A percentile compares a stretch with the other conserved stretches of the same genome.
Evolutionary conservation across 1,140 invertebrate species (phyloP).

Genomic region (Gonatopus flavifemur): DNA sequence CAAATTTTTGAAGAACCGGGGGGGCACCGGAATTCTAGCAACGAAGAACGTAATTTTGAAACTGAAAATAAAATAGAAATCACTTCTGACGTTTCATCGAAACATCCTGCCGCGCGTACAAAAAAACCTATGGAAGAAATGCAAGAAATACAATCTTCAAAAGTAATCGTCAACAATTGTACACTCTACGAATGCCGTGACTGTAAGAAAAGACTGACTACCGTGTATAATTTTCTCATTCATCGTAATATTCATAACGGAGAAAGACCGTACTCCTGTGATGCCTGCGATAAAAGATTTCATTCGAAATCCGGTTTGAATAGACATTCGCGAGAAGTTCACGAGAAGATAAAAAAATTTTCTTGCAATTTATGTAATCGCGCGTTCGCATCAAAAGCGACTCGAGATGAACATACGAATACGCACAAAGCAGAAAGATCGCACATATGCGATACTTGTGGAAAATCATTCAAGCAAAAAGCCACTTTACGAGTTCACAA

Average conservation of each 20-base stretch:
- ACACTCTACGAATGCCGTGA: constrained; percentile 46
- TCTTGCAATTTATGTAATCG: constrained; percentile 41
- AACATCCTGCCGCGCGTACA: no score
- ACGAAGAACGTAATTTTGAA: no score
- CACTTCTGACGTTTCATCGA: no score
- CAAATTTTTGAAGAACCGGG: no score
- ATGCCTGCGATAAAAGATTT: constrained; percentile 32
- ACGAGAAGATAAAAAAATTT: constrained; percentile 38
- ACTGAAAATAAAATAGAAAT: no score
- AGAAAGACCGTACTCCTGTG: constrained; percentile 19
- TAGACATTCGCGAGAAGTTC: constrained; percentile 37
- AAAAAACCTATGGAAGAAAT: no score
- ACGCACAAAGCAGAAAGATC: constrained; percentile 70
- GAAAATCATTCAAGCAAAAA: constrained; percentile 68
- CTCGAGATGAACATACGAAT: constrained; percentile 37
- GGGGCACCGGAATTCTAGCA: no score
- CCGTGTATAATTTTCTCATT: constrained; percentile 53
- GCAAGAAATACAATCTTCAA: no score
- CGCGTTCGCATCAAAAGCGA: constrained; percentile 28
- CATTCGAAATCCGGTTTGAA: constrained; percentile 29
- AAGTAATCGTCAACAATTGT: constrained; percentile 25
- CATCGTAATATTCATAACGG: constrained; percentile 41
- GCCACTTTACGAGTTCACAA: constrained; percentile 56
- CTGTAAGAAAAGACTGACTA: constrained; percentile 50
- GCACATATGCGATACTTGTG: constrained; percentile 68